Conservation (phyloP, 1,140 invertebrate species). For the Hesperophylax magnus region DNA sequence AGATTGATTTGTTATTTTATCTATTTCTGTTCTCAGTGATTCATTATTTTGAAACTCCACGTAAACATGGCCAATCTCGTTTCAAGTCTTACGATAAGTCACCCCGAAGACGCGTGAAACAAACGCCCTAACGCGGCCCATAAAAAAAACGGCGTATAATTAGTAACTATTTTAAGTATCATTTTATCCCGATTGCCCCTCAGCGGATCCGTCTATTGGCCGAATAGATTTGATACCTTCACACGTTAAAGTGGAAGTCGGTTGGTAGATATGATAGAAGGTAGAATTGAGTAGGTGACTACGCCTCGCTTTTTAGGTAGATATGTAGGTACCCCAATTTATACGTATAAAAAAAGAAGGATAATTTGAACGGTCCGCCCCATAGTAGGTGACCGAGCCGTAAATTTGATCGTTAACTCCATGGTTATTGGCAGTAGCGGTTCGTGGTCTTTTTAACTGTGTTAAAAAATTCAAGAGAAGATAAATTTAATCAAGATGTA, state of each 20-base stretch:
- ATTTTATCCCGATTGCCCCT: not conserved
- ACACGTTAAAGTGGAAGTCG: not conserved
- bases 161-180: not conserved
- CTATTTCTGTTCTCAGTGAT: not conserved
- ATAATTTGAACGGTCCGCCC: constrained; percentile 48
- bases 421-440: constrained; percentile 35
- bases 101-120: constrained; percentile 15
- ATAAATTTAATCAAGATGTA: no score
- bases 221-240: constrained; percentile 8
- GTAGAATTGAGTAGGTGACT: not conserved
- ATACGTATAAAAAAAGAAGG: constrained; percentile 49
- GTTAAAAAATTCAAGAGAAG: no score
- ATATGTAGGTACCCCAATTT: constrained; percentile 39
- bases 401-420: constrained; percentile 48
- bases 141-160: constrained; percentile 4
- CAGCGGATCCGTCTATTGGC: not conserved
- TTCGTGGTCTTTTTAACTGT: no score
- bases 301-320: not conserved
- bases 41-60: not conserved
- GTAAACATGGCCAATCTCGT: not conserved
- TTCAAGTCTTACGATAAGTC: not conserved
- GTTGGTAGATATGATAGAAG: not conserved
- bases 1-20: not conserved
- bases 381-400: constrained; percentile 43
- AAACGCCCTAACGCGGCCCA: not conserved